Evolutionary conservation across 2,113 vertebrate species (phyloP).

Genomic region (Tauraco erythrolophus): DNA sequence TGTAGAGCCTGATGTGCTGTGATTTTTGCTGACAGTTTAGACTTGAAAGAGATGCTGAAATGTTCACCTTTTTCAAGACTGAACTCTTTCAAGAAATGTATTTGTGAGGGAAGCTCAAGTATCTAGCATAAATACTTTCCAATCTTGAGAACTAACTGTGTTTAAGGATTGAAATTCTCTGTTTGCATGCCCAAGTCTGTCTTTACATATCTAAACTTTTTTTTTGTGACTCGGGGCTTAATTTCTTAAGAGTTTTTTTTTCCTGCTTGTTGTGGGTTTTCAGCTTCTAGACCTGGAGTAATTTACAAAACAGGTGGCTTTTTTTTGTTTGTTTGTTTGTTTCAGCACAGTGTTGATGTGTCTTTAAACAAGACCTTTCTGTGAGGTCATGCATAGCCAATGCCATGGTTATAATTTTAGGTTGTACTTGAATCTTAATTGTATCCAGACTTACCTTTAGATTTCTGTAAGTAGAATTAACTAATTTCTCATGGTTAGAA

Average conservation of each 20-base stretch:
- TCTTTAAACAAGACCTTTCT: neutral
- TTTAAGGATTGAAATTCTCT: neutral
- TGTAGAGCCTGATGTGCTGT: neutral
- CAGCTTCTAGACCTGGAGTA: neutral
- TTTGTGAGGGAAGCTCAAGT: neutral
- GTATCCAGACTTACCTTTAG: neutral
- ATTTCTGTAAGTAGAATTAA: neutral
- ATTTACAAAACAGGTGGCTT: neutral
- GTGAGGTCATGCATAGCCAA: neutral
- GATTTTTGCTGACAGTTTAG: neutral
- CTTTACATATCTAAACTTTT: neutral
- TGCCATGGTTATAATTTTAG: neutral
- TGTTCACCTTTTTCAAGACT: neutral
- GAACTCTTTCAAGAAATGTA: neutral
- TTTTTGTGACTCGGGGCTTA: neutral
- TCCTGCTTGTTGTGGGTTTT: neutral
- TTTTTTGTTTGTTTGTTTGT: neutral
- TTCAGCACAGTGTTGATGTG: neutral
- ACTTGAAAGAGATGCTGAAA: neutral
- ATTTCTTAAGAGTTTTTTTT: neutral
- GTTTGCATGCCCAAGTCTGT: neutral
- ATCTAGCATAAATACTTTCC: neutral
- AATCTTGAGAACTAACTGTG: neutral
- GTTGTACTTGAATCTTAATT: neutral
- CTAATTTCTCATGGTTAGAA: neutral